A percentile compares a stretch with the other conserved stretches of the same genome.
Conservation (phyloP, 2,888 invertebrate genomes). For the Cordilura impudica region DNA sequence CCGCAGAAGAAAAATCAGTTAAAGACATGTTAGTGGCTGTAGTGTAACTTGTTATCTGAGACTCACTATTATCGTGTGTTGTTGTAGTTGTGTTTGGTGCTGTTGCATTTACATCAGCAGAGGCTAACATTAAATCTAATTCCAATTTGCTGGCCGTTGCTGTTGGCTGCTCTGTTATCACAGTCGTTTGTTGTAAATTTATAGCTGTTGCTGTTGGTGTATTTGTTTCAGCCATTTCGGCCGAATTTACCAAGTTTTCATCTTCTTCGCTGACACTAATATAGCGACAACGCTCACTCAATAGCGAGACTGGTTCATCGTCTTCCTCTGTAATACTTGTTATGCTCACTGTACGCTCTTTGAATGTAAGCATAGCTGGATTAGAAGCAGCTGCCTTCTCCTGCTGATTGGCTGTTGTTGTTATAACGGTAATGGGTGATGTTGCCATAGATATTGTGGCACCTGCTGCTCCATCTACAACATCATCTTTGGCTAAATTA, state of each 20-base stretch:
- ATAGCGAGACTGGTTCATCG: constrained; percentile 72
- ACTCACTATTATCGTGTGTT: constrained; percentile 25
- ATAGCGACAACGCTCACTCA: constrained; percentile 73
- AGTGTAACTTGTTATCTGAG: neutral
- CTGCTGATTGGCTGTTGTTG: constrained; percentile 49
- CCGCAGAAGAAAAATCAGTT: neutral
- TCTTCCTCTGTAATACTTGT: constrained; percentile 75
- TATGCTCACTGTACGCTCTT: constrained; percentile 74
- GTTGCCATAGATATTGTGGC: constrained; percentile 44
- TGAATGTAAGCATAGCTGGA: constrained; percentile 63
- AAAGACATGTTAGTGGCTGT: constrained; percentile 2
- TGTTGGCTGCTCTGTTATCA: constrained; percentile 78
- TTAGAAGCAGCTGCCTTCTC: neutral
- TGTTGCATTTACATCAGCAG: constrained; percentile 70
- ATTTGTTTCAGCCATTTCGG: constrained; percentile 23
- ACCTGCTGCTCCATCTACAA: constrained; percentile 53
- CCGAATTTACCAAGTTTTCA: constrained; percentile 65
- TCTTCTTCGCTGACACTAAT: constrained; percentile 77
- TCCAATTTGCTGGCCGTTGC: constrained; percentile 73
- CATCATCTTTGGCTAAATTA: constrained; percentile 49
- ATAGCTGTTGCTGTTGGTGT: constrained; percentile 47
- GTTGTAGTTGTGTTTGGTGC: constrained; percentile 52
- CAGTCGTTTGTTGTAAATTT: constrained; percentile 73
- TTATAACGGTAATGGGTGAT: constrained; percentile 52
- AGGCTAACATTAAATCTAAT: constrained; percentile 73